Evolutionary conservation across 2,113 vertebrate species (phyloP).

Genomic region (Cnemophilus loriae): DNA sequence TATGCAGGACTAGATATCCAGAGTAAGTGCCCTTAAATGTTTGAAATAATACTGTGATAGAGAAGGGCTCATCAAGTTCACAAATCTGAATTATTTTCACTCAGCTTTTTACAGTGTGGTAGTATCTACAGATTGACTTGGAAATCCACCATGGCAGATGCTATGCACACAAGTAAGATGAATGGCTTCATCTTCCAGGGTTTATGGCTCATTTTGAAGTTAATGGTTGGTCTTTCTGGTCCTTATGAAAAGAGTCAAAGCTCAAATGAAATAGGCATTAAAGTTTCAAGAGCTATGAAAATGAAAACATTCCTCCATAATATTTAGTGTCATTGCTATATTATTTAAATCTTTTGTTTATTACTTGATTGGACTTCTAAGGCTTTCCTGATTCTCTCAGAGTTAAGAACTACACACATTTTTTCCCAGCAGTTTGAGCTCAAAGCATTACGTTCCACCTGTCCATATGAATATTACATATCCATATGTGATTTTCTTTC

Average conservation of each 20-base stretch:
- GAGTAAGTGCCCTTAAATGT: neutral
- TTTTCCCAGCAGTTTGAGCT: neutral
- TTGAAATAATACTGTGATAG: neutral
- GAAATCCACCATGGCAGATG: neutral
- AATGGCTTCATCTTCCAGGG: neutral
- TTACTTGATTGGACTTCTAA: neutral
- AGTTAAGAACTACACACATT: neutral
- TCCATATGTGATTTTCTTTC: neutral
- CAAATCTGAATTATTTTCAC: neutral
- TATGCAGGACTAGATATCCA: neutral
- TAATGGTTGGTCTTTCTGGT: neutral
- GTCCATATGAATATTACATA: neutral
- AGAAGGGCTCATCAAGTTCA: neutral
- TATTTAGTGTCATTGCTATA: neutral
- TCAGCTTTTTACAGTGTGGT: neutral
- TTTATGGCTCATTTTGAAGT: neutral
- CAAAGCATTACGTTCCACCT: neutral
- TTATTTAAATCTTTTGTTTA: conserved; percentile 8
- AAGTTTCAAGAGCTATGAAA: conserved; percentile 15
- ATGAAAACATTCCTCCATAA: neutral
- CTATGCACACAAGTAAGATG: neutral
- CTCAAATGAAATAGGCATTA: conserved; percentile 7
- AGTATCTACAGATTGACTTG: neutral
- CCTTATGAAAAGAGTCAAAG: neutral
- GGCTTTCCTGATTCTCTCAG: neutral